Base-by-base conservation (phyloP, 1,140 invertebrate genomes). In the Probaryconus sp. region DNA sequence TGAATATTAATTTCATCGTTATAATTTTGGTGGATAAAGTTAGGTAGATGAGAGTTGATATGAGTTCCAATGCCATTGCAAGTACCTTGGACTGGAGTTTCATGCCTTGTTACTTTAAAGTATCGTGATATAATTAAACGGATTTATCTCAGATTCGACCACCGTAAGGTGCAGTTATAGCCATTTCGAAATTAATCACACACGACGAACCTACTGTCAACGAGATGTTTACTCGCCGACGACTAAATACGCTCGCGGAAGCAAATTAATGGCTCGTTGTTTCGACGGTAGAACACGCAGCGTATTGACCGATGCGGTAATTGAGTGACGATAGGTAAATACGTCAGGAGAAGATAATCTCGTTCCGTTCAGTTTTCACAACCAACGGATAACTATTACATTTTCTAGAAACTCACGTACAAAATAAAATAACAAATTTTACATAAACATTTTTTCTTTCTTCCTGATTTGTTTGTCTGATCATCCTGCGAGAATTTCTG, bases 241-340 rank as follows among this genome's bases (percentile, higher is more conserved):
- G 71, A 60, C 81, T 79, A 84, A 83, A 83, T 78, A 81, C 50
- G 70, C 60, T 58, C 45, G 42, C 67, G 63, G 67, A 65, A 67
- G 73, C 76, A 76, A 78, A 83, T 84, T 84, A 84, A 85, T 83
- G 82, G 82, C 50, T 72, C 80, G 80, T 82, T 83, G 82, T 83
- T 82, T 83, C 76, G 78, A 63, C 61, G 73, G 75, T 61, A 56
- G 73, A 61, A 79, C 77, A 63, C 65, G 50, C 43, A 61, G 48
- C 55, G 71, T 83, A 81, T 85, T 84, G 81, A 83, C 80, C 61
- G 68, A 76, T 76, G 65, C 71, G 75, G 77, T 84, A 85, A 83
- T 84, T 82, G 79, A 83, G 79, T 83, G 81, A 81, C 82, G 79
- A 65, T 71, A 68, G 31, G 77, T 79, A 83, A 83, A 83, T 81